A percentile compares a stretch with the other conserved stretches of the same genome.
These are phyloP conservation scores for Labeo calbasu DNA, from an alignment of 2,797 vertebrate genomes.

Conservation along the genomic window DNA sequence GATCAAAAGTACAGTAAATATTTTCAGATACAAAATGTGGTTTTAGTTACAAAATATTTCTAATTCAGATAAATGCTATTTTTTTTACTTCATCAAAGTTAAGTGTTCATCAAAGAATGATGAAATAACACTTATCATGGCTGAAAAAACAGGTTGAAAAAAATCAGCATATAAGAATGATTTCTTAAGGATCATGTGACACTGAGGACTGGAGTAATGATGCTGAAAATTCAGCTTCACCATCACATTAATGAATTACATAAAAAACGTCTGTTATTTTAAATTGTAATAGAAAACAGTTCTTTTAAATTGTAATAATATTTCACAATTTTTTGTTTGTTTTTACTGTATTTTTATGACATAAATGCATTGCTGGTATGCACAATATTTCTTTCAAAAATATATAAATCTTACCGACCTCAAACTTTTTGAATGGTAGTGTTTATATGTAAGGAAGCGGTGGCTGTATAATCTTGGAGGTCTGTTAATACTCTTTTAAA, in stretches of 20 bases:
- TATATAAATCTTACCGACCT: neutral
- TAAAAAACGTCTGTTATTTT: neutral
- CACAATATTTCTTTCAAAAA: neutral
- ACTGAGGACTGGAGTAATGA: neutral
- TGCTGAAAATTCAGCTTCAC: neutral
- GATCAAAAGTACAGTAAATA: neutral
- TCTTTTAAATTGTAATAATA: neutral
- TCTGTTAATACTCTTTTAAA: slow-evolving; percentile 38
- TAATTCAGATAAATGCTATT: neutral
- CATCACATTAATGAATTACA: neutral
- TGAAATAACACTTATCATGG: neutral
- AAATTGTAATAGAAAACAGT: neutral
- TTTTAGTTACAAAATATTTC: neutral
- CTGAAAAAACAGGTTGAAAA: neutral
- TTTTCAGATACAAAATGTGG: neutral
- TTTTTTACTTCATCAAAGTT: neutral
- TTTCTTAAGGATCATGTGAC: neutral
- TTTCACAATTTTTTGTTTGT: neutral
- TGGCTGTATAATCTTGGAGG: slow-evolving; percentile 32
- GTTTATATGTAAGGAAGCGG: neutral
- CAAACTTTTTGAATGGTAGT: neutral
- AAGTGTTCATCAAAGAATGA: neutral
- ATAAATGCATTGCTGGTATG: neutral
- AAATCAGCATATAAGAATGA: neutral
- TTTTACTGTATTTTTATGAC: neutral